Conservation (phyloP, 2,113 vertebrate genomes). For the Calonectris borealis region DNA sequence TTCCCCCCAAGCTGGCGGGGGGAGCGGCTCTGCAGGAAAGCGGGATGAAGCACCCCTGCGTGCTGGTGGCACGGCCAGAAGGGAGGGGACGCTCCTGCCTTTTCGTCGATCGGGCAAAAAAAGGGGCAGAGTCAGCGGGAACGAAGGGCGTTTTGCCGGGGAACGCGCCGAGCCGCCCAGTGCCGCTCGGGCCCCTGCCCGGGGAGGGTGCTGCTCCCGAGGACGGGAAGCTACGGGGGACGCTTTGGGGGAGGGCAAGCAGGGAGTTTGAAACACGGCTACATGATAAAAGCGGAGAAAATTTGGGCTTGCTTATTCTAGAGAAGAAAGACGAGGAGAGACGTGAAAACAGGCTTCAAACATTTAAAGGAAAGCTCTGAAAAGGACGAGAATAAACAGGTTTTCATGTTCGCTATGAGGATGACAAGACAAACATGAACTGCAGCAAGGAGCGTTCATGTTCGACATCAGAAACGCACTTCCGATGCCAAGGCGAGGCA, state of each 20-base stretch:
- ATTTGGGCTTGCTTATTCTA: background rate
- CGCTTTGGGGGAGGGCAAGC: background rate
- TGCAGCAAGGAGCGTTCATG: background rate
- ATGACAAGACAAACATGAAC: conserved; percentile 48
- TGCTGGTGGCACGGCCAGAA: background rate
- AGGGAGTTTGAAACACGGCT: background rate
- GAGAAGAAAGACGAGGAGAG: background rate
- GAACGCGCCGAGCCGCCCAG: background rate
- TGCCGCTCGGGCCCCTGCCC: background rate
- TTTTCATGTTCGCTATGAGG: conserved; percentile 28
- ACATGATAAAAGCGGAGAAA: background rate
- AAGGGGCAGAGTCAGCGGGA: background rate
- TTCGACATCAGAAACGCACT: background rate
- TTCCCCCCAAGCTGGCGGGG: background rate
- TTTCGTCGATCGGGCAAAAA: background rate
- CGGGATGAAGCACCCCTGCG: rapidly evolving
- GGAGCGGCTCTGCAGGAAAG: background rate
- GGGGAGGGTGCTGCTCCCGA: rapidly evolving
- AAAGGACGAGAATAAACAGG: conserved; percentile 38
- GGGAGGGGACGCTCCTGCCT: background rate
- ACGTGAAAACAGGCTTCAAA: conserved; percentile 17
- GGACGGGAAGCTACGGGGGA: background rate
- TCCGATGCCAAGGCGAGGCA: background rate
- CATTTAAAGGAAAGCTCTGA: conserved; percentile 8
- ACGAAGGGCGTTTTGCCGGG: background rate